Conservation (phyloP, 1,140 invertebrate species). For the Luehdorfia chinensis region DNA sequence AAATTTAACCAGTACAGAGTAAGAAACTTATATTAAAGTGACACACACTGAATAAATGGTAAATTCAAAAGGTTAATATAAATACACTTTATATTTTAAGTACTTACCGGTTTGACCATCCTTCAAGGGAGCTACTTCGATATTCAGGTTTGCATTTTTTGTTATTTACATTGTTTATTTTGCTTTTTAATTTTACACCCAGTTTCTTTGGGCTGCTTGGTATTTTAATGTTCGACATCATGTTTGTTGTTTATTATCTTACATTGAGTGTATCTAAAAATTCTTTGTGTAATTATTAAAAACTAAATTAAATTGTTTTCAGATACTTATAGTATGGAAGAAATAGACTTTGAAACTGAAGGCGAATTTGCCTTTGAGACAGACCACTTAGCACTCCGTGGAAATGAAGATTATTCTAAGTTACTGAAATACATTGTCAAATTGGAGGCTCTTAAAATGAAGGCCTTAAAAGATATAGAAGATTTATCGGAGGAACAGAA, state of each 20-base stretch:
- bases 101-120: conserved; percentile 59
- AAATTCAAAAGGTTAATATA: not conserved
- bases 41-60: no score
- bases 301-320: conserved; percentile 5
- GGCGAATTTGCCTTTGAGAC: conserved; percentile 92
- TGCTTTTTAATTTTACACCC: conserved; percentile 61
- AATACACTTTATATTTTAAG: not conserved
- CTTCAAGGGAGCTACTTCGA: conserved; percentile 61
- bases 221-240: conserved; percentile 50
- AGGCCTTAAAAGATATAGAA: conserved; percentile 86
- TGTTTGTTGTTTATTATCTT: conserved; percentile 17
- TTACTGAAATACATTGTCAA: conserved; percentile 88
- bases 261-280: not conserved
- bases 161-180: conserved; percentile 54
- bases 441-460: conserved; percentile 86
- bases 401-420: conserved; percentile 89
- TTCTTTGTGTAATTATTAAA: not conserved
- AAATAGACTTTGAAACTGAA: conserved; percentile 45
- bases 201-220: conserved; percentile 55
- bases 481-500: conserved; percentile 80
- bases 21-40: no score
- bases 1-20: no score
- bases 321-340: conserved; percentile 33
- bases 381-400: conserved; percentile 90
- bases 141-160: conserved; percentile 66